These are phyloP conservation scores for Acanthochromis polyacanthus DNA, from an alignment of 2,113 vertebrate species.

Conservation along the genomic window DNA sequence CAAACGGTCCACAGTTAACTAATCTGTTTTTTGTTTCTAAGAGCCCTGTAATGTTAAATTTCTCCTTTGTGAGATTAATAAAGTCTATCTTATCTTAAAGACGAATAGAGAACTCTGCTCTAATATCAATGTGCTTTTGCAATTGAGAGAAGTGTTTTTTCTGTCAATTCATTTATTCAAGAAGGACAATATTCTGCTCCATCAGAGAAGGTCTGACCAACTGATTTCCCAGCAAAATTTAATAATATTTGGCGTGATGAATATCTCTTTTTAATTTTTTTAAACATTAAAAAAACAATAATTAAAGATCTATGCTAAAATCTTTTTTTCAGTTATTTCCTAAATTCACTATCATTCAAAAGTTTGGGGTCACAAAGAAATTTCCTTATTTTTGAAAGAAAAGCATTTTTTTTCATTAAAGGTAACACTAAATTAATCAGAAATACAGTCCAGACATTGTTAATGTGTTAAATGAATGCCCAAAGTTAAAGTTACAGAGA, in stretches of 20 bases:
- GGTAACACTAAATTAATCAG: too few relatives aligned
- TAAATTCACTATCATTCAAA: background rate
- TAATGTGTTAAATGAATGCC: too few relatives aligned
- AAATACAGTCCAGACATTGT: too few relatives aligned
- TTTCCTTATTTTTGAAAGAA: too few relatives aligned
- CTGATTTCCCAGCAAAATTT: constrained; percentile 3
- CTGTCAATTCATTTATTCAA: background rate
- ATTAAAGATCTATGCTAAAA: background rate
- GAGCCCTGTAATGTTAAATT: too few relatives aligned
- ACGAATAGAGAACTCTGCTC: background rate
- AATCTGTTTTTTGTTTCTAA: too few relatives aligned
- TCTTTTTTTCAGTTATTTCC: background rate
- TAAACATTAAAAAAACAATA: constrained; percentile 13
- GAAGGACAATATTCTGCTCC: background rate
- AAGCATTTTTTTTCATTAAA: too few relatives aligned
- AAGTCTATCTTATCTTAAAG: too few relatives aligned
- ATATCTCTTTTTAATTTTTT: constrained; percentile 5
- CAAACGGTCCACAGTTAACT: constrained; percentile 18
- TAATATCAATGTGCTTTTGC: constrained; percentile 8
- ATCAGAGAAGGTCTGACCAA: background rate
- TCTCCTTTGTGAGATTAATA: too few relatives aligned
- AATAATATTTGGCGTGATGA: constrained; percentile 10
- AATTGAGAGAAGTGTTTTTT: constrained; percentile 16
- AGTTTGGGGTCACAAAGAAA: too few relatives aligned
- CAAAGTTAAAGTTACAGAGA: too few relatives aligned